Evolutionary conservation across 2,888 invertebrate species (phyloP), one percentile per base, ranked within the genome.

Genomic region (Mermis nigrescens): DNA sequence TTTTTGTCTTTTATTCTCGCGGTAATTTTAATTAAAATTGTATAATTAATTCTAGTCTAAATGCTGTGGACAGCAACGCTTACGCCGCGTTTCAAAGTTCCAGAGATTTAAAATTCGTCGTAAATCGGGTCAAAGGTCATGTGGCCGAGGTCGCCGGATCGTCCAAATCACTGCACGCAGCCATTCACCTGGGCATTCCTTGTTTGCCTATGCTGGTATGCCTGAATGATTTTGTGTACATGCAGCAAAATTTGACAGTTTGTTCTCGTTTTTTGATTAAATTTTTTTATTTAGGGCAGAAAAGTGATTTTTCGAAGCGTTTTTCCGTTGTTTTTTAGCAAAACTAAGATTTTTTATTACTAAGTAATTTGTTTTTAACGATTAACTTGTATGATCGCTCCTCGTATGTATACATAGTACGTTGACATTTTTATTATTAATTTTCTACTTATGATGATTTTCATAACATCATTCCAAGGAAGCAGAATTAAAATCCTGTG

Each of bases 51-150:
- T 19, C 28, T 62, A 81, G 80, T 51, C 70, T 92, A 55, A 86
- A 85, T 68, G 90, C 84, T 0, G 80, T 94, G 29, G 86, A 90
- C 72, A 80, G 83, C 0, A 82, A 86, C 71, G 92, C 91, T 0
- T 92, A 91, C 72, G 79, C 80, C 63, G 83, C 85, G 0, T 92
- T 87, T 74, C 89, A 91, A 75, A 82, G 84, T 0, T 86, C 86
- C 0, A 78, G 85, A 55, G 83, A 91, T 73, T 76, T 92, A 28
- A 75, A 80, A 32, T 79, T 81, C 67, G 86, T 92, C 26, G 79
- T 92, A n/a, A 75, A 79, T 12, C 72, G 78, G 60, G 77, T 82
- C 24, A 71, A 67, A 54, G 65, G 68, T 51, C n/a, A 29, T 52
- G 24, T 54, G 52, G 31, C 12, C 32, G 24, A 58, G 52, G 31